Base-by-base conservation (phyloP, 2,888 invertebrate species). In the Torymus tubicola region DNA sequence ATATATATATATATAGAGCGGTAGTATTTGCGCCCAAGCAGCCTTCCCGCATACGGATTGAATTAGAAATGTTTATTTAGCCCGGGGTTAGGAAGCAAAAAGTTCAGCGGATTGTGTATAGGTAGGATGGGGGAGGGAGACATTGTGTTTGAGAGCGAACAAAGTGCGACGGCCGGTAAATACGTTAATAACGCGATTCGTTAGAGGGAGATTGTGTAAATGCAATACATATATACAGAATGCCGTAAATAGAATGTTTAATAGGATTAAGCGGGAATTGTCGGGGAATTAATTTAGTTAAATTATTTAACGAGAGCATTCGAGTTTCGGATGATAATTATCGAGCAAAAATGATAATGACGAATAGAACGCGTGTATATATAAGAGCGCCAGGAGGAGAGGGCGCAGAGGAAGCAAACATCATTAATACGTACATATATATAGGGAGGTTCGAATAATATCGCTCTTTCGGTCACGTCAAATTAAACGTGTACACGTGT, bases 41-140 rank as follows among this genome's bases (percentile, higher is more conserved):
- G 53, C 24, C n/a, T 10, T 14, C 53, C 55, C 21, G 21, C 21
- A 64, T 10, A n/a, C 24, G 31, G 64, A 70, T 71, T 64, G 70
- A 65, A 65, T 78, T 78, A 71, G 65, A 65, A 42, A 50, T 71
- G 77, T 71, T 71, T 64, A 77, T 77, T 65, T 52, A 64, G 69
- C 64, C 16, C 18, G 70, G 63, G 14, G 4, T 3, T 55, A 63
- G 61, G 53, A 31, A 3, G 65, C 52, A 73, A 73, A 73, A 64
- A 64, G 55, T 73, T 18, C 1, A 5, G 18, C 10, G 21, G 70
- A 50, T 65, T 65, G 18, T 18, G 42, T 42, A 42, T 42, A 42
- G 42, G 42, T 42, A 8, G 1, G 8, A 2, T 21, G 21, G 8
- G 42, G 42, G 42, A 42, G 4, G 4, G 65, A 65, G 2, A 65